Evolutionary conservation across 2,113 vertebrate genomes (phyloP), one percentile per base, ranked within the genome.

Genomic region (Poeciliopsis turrubarensis): DNA sequence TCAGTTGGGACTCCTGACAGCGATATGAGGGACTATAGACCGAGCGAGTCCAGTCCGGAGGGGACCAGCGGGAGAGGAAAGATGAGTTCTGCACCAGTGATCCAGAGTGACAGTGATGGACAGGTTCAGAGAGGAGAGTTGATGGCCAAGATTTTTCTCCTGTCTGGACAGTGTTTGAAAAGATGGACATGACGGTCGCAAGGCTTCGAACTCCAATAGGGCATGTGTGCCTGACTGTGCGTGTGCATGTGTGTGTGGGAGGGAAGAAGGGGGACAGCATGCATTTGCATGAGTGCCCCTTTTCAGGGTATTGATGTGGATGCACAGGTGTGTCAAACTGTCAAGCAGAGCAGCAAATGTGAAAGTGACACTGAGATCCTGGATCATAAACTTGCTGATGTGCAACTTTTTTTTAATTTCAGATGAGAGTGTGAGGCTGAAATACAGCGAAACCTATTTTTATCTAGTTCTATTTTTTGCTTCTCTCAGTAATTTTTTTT

Each of bases 21-120:
- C 78, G 90, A 93, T 91, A 91, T 86, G 86, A 89, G 86, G 86
- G 87, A 85, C 81, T 84, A 3, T 57, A 87, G 85, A 87, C 90
- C 70, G 87, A 89, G 86, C 79, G 80, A 82, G 91, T 81, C 89
- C 81, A 79, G 86, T 92, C 87, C 78, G 44, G 84, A 83, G 68
- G 87, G 89, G 89, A 90, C 86, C 90, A 89, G 91, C 86, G 83
- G 91, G 92, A 89, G 89, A 75, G 86, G 83, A 86, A 90, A 89
- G 89, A 90, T 86, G 89, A 91, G 94, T 94, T 92, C 91, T 92
- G 94, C 94, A 89, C 91, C 81, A 81, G 89, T 93, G 94, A 94
- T 92, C 90, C 91, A 87, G 83, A 88, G 77, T 91, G 92, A 93
- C 93, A 94, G 77, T 94, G 94, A 94, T 92, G 86, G 94, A 94